Evolutionary conservation across 2,797 vertebrate genomes (phyloP).

Genomic region (Protonibea diacanthus): DNA sequence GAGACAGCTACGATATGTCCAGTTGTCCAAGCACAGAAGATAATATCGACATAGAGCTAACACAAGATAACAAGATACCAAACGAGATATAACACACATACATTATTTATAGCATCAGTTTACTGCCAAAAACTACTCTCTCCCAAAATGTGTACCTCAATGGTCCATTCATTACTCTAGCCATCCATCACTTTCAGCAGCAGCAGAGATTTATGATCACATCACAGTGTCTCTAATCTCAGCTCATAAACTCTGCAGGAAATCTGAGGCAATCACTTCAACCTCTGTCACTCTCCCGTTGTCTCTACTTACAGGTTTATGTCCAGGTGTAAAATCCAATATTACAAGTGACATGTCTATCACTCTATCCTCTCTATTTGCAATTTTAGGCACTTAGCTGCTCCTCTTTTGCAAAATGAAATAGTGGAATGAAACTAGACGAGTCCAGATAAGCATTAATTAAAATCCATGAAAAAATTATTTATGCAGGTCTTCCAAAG

Average conservation of each 20-base stretch:
- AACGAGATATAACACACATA: background rate
- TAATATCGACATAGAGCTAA: conserved; percentile 15
- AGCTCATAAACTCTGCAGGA: conserved; percentile 56
- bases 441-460: conserved; percentile 1
- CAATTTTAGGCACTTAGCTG: conserved; percentile 13
- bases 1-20: background rate
- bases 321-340: conserved; percentile 50
- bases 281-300: conserved; percentile 55
- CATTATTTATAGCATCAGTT: conserved; percentile 44
- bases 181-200: conserved; percentile 54
- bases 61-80: conserved; percentile 39
- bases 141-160: conserved; percentile 5
- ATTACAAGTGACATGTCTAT: conserved; percentile 36
- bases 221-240: conserved; percentile 54
- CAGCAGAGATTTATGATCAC: conserved; percentile 58
- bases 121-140: conserved; percentile 20
- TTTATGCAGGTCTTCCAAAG: background rate
- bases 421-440: background rate
- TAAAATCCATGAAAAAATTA: background rate
- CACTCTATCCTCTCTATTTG: conserved; percentile 18
- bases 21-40: background rate
- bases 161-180: conserved; percentile 17
- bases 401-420: background rate
- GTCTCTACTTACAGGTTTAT: conserved; percentile 58
- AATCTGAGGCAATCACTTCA: conserved; percentile 57